These are phyloP conservation scores for Rhea americana DNA, from an alignment of 2,113 vertebrate genomes.

Conservation along the genomic window DNA sequence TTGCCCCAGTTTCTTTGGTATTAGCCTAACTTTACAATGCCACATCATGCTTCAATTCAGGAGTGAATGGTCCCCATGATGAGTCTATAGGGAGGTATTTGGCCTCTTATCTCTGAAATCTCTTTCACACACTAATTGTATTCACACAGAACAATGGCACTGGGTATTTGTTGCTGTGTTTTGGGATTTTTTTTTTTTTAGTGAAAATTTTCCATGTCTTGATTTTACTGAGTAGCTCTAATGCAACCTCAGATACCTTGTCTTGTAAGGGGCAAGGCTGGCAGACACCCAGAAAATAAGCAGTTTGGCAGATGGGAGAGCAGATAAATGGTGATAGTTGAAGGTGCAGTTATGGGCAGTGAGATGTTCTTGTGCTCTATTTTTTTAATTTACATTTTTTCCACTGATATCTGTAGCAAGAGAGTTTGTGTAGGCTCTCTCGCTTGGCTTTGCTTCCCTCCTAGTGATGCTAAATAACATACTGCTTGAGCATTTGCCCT, in stretches of 20 bases:
- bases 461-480: not conserved
- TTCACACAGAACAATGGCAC: not conserved
- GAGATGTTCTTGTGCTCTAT: not conserved
- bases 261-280: not conserved
- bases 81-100: rapidly evolving
- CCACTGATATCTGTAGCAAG: not conserved
- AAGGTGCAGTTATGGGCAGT: not conserved
- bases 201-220: not conserved
- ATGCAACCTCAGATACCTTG: not conserved
- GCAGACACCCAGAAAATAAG: not conserved
- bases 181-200: rapidly evolving
- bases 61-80: rapidly evolving
- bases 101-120: not conserved
- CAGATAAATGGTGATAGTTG: slow-evolving; percentile 31
- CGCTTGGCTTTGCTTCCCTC: not conserved
- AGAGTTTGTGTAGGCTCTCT: not conserved
- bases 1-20: not conserved
- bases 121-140: not conserved
- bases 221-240: not conserved
- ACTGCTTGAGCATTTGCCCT: not conserved
- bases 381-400: not conserved
- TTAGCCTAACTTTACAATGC: not conserved
- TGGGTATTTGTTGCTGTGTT: not conserved
- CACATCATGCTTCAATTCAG: not conserved
- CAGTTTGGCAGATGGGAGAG: not conserved